Percentiles rank a stretch among this genome's conserved stretches.
Conservation (phyloP, 2,888 invertebrate species). For the Marronus borbonicus region DNA sequence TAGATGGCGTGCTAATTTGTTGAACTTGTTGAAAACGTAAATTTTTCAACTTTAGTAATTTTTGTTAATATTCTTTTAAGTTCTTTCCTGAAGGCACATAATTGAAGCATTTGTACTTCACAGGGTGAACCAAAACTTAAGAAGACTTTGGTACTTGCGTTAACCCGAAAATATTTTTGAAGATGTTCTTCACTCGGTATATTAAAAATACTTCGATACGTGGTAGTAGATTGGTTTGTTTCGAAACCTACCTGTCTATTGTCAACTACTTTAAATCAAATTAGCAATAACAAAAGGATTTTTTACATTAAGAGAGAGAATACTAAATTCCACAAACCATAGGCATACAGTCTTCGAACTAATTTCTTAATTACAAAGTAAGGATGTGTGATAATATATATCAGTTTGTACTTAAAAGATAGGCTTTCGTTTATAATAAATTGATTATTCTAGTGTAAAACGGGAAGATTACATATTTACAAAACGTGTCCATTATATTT, state of each 20-base stretch:
- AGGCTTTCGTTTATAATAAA: background rate
- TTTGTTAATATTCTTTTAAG: too few species aligned
- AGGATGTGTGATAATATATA: slow-evolving; percentile 8
- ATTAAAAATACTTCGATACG: too few species aligned
- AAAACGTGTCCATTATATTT: background rate
- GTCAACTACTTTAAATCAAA: background rate
- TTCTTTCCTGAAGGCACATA: too few species aligned
- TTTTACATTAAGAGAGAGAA: background rate
- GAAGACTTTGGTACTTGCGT: too few species aligned
- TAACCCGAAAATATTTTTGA: too few species aligned
- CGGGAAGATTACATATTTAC: background rate
- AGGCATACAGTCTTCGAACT: background rate
- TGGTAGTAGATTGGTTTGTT: too few species aligned
- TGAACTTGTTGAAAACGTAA: too few species aligned
- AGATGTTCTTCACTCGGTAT: too few species aligned
- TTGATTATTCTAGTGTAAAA: background rate
- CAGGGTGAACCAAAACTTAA: too few species aligned
- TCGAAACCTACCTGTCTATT: background rate
- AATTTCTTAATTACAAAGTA: slow-evolving; percentile 6
- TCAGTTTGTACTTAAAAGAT: slow-evolving; percentile 28
- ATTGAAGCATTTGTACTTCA: too few species aligned
- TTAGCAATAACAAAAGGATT: slow-evolving; percentile 13
- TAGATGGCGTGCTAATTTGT: too few species aligned
- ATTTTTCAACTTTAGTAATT: too few species aligned
- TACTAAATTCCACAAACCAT: background rate